A percentile compares a stretch with the other conserved stretches of the same genome.
Evolutionary conservation across 2,888 invertebrate genomes (phyloP).

Genomic region (Melinaea menophilus): DNA sequence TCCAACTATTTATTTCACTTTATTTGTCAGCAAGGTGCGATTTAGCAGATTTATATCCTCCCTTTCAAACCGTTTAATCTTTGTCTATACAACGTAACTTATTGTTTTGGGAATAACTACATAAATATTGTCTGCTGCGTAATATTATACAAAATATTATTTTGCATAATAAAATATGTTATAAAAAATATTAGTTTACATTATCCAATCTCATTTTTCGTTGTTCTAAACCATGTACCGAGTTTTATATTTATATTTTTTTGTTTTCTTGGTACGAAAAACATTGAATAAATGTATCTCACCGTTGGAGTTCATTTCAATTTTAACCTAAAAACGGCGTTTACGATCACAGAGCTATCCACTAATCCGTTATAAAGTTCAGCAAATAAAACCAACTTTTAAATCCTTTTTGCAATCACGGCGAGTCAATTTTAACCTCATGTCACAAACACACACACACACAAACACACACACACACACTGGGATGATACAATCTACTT

Average conservation of each 20-base stretch:
- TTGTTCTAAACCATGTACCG: constrained; percentile 19
- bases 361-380: constrained; percentile 25
- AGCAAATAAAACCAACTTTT: constrained; percentile 22
- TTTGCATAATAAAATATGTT: too few species aligned
- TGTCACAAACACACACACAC: too few species aligned
- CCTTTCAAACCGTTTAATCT: constrained; percentile 37
- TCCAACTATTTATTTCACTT: constrained; percentile 60
- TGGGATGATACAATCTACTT: too few species aligned
- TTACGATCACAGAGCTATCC: constrained; percentile 26
- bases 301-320: constrained; percentile 24
- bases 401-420: constrained; percentile 22
- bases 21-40: constrained; percentile 49
- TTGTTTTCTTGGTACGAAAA: constrained; percentile 22
- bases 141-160: too few species aligned
- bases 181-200: too few species aligned
- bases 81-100: constrained; percentile 25
- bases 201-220: too few species aligned
- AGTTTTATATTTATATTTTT: constrained; percentile 20
- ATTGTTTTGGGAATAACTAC: constrained; percentile 17
- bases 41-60: constrained; percentile 42
- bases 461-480: too few species aligned
- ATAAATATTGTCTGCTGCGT: constrained; percentile 2
- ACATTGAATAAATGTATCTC: constrained; percentile 25
- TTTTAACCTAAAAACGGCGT: constrained; percentile 23
- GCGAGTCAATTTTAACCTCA: constrained; percentile 1